A percentile compares a stretch with the other conserved stretches of the same genome.
phyloP scores from a whole-genome alignment of 2,888 invertebrate genomes.

The Andrena bucephala region DNA sequence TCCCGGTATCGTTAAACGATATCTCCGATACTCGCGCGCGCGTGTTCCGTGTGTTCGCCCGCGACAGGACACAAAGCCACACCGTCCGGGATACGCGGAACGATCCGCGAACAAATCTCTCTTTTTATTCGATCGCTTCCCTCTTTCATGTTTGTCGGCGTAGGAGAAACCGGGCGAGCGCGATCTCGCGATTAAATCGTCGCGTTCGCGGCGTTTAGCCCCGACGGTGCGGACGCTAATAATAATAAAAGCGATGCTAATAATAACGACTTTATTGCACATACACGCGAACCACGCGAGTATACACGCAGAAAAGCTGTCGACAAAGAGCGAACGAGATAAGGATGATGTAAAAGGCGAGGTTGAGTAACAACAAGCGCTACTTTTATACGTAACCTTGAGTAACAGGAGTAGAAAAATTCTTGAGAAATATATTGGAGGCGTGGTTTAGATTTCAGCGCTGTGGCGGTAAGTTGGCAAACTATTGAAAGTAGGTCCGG shows the following conservation, averaged over 20 bases:
- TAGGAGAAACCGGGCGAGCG: background rate
- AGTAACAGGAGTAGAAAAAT: too few species aligned
- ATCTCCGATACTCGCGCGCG: conserved; percentile 49
- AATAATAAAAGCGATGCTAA: background rate
- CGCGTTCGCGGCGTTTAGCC: background rate
- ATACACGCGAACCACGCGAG: background rate
- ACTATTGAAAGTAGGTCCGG: too few species aligned
- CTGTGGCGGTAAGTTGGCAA: too few species aligned
- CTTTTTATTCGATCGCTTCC: background rate
- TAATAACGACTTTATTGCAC: background rate
- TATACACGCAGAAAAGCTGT: background rate
- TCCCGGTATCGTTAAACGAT: conserved; percentile 65
- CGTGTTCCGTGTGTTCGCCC: background rate
- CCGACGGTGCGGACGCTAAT: background rate
- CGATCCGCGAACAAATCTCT: conserved; percentile 19
- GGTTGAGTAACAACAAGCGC: too few species aligned
- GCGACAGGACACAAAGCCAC: conserved; percentile 15
- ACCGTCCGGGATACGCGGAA: conserved; percentile 5
- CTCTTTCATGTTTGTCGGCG: background rate
- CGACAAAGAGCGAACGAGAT: background rate
- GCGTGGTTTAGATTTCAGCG: too few species aligned
- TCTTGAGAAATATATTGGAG: too few species aligned
- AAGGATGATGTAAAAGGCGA: too few species aligned
- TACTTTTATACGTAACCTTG: too few species aligned
- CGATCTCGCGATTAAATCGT: background rate